These are phyloP conservation scores for Galerucella pusilla DNA, from an alignment of 2,888 invertebrate genomes.

Conservation along the genomic window DNA sequence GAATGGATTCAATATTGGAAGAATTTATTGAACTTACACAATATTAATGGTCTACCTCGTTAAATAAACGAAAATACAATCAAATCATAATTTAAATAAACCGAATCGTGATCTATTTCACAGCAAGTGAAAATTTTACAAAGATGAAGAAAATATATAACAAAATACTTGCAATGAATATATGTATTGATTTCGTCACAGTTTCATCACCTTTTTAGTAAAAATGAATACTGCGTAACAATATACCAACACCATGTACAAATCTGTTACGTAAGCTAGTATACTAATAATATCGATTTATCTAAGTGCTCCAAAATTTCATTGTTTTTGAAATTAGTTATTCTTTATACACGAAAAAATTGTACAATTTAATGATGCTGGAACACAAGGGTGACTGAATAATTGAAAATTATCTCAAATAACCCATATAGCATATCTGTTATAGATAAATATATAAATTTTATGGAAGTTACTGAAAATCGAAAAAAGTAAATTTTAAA, in stretches of 20 bases:
- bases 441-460: neutral
- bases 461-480: neutral
- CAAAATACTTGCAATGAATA: neutral
- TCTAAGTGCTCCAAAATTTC: neutral
- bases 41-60: too few species aligned
- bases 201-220: neutral
- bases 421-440: neutral
- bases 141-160: neutral
- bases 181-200: neutral
- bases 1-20: too few species aligned
- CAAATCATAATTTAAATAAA: too few species aligned
- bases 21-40: too few species aligned
- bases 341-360: neutral
- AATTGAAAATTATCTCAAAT: neutral
- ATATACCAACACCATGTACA: slow-evolving; percentile 8
- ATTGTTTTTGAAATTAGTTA: neutral
- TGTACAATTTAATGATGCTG: neutral
- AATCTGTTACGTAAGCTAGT: neutral
- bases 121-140: too few species aligned
- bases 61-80: too few species aligned
- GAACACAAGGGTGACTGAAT: neutral
- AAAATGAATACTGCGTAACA: slow-evolving; percentile 4
- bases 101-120: too few species aligned
- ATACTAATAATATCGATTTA: neutral
- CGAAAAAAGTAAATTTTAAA: neutral